These are phyloP conservation scores for Isaurus tuberculatus DNA, from an alignment of 92 coral and sea anemone genomes.

Conservation along the genomic window DNA sequence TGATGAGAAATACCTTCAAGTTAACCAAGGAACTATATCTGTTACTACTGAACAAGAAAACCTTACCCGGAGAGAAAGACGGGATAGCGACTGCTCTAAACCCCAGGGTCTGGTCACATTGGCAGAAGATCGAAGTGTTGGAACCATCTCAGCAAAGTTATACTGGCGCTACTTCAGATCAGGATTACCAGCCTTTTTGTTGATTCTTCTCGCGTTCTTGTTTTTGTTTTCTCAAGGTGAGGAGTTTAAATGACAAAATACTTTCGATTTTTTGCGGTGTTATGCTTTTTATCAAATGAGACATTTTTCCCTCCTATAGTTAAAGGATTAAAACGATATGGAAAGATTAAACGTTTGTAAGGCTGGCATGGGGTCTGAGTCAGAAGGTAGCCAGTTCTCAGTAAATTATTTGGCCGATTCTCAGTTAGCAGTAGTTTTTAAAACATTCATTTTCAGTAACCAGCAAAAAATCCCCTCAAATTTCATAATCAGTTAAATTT, in stretches of 20 bases:
- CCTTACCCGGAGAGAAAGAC: constrained; percentile 59
- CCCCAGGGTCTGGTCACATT: constrained; percentile 67
- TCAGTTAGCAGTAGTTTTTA: too few relatives aligned
- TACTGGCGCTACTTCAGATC: constrained; percentile 89
- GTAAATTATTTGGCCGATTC: too few relatives aligned
- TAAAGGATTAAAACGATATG: too few relatives aligned
- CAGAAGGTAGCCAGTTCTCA: too few relatives aligned
- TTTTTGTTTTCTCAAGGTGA: constrained; percentile 88
- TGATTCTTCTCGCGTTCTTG: constrained; percentile 66
- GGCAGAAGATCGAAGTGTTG: constrained; percentile 82
- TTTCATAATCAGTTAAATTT: too few relatives aligned
- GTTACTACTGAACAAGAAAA: constrained; percentile 68
- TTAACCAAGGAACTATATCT: constrained; percentile 63
- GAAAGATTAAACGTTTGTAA: too few relatives aligned
- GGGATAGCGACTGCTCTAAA: constrained; percentile 72
- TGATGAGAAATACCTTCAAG: constrained; percentile 77
- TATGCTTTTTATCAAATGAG: too few relatives aligned
- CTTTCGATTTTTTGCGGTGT: neutral
- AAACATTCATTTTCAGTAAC: too few relatives aligned
- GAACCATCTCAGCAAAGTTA: constrained; percentile 78
- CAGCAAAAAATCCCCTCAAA: too few relatives aligned
- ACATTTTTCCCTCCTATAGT: too few relatives aligned
- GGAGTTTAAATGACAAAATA: neutral
- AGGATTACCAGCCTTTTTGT: constrained; percentile 75
- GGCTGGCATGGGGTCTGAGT: too few relatives aligned